A percentile compares a stretch with the other conserved stretches of the same genome.
Evolutionary conservation across 2,888 invertebrate species (phyloP).

Genomic region (Tillus elongatus): DNA sequence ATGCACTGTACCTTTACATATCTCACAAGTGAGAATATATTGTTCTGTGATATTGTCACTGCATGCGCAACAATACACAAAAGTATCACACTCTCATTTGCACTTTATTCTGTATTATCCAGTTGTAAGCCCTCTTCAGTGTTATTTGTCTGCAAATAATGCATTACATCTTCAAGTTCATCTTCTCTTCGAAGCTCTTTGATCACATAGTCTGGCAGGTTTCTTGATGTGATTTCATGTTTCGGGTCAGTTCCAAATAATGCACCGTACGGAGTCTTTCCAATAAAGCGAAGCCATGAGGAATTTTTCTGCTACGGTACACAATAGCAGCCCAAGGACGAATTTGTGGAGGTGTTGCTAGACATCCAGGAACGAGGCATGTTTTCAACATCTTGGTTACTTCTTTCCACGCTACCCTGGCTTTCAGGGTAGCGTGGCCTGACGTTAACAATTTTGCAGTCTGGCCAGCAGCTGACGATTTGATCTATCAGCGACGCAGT

Average conservation of each 20-base stretch:
- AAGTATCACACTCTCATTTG: constrained; percentile 4
- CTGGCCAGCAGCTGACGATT: constrained; percentile 14
- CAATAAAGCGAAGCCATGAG: too few species aligned
- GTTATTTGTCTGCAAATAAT: constrained; percentile 6
- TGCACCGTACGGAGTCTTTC: constrained; percentile 15
- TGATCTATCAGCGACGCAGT: constrained; percentile 23
- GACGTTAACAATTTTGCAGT: constrained; percentile 10
- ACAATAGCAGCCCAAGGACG: too few species aligned
- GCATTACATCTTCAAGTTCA: constrained; percentile 7
- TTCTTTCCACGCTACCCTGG: too few species aligned
- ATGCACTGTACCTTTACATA: too few species aligned
- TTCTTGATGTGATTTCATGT: constrained; percentile 1
- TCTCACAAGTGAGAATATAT: too few species aligned
- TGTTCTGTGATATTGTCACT: too few species aligned
- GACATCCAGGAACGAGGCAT: too few species aligned
- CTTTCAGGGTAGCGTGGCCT: too few species aligned
- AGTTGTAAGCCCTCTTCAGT: constrained; percentile 8
- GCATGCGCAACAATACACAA: too few species aligned
- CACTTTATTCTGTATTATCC: constrained; percentile 7
- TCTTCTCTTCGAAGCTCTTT: constrained; percentile 7
- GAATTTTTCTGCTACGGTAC: too few species aligned
- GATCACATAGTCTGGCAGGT: constrained; percentile 4
- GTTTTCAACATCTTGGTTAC: too few species aligned
- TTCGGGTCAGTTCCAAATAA: constrained; percentile 10
- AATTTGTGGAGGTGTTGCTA: too few species aligned